Base-by-base conservation (phyloP, 2,888 invertebrate species). In the Megamerina dolium region DNA sequence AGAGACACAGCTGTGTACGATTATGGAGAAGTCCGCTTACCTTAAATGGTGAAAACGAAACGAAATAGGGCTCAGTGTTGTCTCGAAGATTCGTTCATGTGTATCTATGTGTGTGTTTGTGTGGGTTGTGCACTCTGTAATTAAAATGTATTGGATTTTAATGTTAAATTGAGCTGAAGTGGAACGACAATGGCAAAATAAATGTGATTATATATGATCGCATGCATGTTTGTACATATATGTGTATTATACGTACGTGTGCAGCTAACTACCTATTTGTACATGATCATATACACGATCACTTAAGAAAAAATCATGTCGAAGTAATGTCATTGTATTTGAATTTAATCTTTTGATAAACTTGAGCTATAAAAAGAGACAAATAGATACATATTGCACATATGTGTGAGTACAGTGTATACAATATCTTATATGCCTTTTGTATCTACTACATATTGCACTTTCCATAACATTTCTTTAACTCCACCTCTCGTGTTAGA, bases 1-100 rank as follows among this genome's bases (percentile, higher is more conserved):
- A 14, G 14, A 13, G 3, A 13, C 9, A 4, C 9, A 10, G 31
- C 31, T 30, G 29, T 14, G 31, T n/a, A n/a, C n/a, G n/a, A n/a
- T n/a, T 17, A 29, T 36, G 30, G 23, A 20, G 30, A 41, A 31
- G 27, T 35, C 35, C 21, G 23, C 21, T 35, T 36, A 31, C 36
- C 36, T 30, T 36, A 36, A 41, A 41, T 36, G 41, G 36, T 17
- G 40, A 31, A 41, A 41, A 41, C n/a, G n/a, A n/a, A n/a, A n/a
- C n/a, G n/a, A n/a, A n/a, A 13, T 36, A 23, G 4, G 30, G 21
- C 18, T 20, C 30, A 36, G 31, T 36, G 16, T 12, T 13, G 27
- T 36, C 36, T 36, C 17, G 16, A 29, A 23, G 21, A 4, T 18
- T 2, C 17, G 27, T 17, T 5, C 6, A 1, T 16, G 26, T 36